These are phyloP conservation scores for Scelioninae gen. 2 DNA, from an alignment of 2,888 invertebrate genomes.

Conservation along the genomic window DNA sequence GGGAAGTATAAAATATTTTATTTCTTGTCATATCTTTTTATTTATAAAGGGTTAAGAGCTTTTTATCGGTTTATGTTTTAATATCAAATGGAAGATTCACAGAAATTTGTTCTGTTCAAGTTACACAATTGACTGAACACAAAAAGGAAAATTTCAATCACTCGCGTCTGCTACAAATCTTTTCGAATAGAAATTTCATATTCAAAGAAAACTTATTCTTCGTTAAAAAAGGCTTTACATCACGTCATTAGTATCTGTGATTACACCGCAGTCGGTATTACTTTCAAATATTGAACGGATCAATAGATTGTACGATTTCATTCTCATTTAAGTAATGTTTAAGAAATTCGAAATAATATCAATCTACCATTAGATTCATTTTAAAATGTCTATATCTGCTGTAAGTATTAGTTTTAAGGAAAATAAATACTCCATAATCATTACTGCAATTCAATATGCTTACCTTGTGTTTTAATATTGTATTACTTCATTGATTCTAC, in stretches of 20 bases:
- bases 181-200: slow-evolving; percentile 4
- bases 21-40: too few relatives aligned
- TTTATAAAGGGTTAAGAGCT: too few relatives aligned
- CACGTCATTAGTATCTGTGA: slow-evolving; percentile 2
- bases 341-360: not conserved
- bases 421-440: not conserved
- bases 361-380: not conserved
- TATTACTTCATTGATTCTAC: too few relatives aligned
- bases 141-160: not conserved
- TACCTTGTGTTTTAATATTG: too few relatives aligned
- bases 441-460: too few relatives aligned
- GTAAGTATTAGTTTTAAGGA: not conserved
- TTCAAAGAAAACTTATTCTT: slow-evolving; percentile 13
- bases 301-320: not conserved
- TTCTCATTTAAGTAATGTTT: not conserved
- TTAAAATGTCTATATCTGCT: not conserved
- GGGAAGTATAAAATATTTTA: too few relatives aligned
- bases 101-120: too few relatives aligned
- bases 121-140: slow-evolving; percentile 1
- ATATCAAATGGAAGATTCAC: too few relatives aligned
- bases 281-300: not conserved
- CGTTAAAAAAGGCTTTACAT: slow-evolving; percentile 10
- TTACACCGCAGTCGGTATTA: not conserved
- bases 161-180: slow-evolving; percentile 1
- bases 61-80: too few relatives aligned